phyloP scores from a whole-genome alignment of 92 coral and sea anemone species.

The Bergia puertoricense region DNA sequence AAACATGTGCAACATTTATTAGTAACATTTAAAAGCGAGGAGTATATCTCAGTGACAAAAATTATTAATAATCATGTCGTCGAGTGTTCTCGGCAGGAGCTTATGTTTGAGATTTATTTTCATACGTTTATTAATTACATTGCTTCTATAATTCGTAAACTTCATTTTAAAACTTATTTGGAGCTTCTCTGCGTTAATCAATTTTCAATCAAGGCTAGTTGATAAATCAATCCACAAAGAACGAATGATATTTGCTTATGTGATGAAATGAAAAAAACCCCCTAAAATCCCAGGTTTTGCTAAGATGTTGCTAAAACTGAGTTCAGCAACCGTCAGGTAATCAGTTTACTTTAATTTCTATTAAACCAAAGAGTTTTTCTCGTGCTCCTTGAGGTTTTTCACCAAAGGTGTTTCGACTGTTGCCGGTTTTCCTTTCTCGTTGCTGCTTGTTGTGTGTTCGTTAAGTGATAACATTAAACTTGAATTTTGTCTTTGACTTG shows the following conservation, averaged over 20 bases:
- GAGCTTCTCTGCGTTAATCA: neutral
- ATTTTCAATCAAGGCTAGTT: neutral
- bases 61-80: neutral
- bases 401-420: neutral
- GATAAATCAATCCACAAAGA: neutral
- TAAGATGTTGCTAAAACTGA: neutral
- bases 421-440: neutral
- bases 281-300: neutral
- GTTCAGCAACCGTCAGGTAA: neutral
- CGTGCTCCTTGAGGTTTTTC: neutral
- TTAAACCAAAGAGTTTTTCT: neutral
- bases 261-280: neutral
- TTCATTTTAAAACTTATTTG: neutral
- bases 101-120: neutral
- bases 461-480: constrained; percentile 16
- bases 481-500: neutral
- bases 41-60: neutral
- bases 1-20: neutral
- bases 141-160: neutral
- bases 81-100: neutral
- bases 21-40: neutral
- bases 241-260: neutral
- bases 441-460: constrained; percentile 10
- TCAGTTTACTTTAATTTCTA: neutral
- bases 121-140: neutral